Percentiles rank a stretch among this genome's conserved stretches.
These are phyloP conservation scores for Oryzias sinensis DNA, from an alignment of 2,797 vertebrate genomes.

Conservation along the genomic window DNA sequence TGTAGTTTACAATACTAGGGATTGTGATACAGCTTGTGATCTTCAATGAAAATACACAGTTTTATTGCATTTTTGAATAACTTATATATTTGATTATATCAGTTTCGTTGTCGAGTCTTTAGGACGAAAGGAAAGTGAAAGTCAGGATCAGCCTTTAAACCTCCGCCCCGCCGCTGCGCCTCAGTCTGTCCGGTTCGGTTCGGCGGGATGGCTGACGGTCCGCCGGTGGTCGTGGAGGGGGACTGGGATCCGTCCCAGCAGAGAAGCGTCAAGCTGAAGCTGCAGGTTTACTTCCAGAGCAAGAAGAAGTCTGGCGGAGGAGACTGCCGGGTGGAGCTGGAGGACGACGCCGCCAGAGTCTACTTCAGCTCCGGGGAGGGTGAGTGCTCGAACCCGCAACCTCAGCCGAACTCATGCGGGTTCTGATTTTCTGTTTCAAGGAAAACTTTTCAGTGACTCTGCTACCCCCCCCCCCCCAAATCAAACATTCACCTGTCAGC, in stretches of 20 bases:
- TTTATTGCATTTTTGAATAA: too few species aligned
- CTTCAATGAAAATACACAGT: too few species aligned
- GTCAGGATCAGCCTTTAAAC: background rate
- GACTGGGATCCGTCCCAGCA: constrained; percentile 39
- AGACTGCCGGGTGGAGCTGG: constrained; percentile 64
- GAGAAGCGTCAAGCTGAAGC: constrained; percentile 57
- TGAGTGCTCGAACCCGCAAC: constrained; percentile 34
- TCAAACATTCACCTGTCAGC: too few species aligned
- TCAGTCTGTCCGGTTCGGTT: background rate
- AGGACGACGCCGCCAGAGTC: constrained; percentile 32
- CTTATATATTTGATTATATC: too few species aligned
- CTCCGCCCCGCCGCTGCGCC: background rate
- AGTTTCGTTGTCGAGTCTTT: background rate
- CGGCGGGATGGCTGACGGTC: constrained; percentile 11
- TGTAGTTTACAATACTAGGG: too few species aligned
- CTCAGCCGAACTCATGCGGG: too few species aligned
- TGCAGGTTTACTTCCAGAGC: constrained; percentile 74
- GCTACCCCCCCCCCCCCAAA: too few species aligned
- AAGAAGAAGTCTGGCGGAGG: constrained; percentile 69
- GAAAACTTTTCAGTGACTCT: too few species aligned
- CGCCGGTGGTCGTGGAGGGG: constrained; percentile 57
- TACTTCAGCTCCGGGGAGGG: constrained; percentile 55
- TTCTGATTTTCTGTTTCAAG: too few species aligned
- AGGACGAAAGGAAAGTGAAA: constrained; percentile 50
- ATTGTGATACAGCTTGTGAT: too few species aligned